A percentile compares a stretch with the other conserved stretches of the same genome.
Evolutionary conservation across 2,113 vertebrate genomes (phyloP).

Genomic region (Hypanus sabinus): DNA sequence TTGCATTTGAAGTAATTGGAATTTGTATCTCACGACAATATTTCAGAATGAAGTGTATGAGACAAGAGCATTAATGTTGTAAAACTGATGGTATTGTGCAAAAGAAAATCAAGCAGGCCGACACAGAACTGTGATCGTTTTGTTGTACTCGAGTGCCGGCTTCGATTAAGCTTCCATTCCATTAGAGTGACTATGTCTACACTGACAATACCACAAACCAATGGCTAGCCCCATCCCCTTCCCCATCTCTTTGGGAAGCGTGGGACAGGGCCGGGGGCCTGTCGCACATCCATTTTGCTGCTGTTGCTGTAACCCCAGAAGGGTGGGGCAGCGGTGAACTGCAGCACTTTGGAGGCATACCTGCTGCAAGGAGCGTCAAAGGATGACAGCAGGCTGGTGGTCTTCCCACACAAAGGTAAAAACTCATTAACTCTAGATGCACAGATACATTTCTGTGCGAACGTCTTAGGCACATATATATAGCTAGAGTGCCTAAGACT

Average conservation of each 20-base stretch:
- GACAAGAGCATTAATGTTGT: neutral
- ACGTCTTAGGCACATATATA: no score
- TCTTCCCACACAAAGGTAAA: neutral
- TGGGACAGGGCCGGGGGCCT: neutral
- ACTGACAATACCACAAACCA: neutral
- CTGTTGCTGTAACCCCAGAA: neutral
- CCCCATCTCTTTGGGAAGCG: neutral
- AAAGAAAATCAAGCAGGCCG: neutral
- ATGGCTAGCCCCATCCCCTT: neutral
- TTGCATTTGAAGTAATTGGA: neutral
- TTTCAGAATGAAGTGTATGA: neutral
- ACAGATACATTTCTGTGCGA: neutral
- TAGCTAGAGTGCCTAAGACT: no score
- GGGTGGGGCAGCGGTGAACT: neutral
- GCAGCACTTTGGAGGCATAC: neutral
- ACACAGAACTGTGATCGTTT: neutral
- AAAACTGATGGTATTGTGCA: no score
- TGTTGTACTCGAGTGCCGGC: neutral
- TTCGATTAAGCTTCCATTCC: neutral
- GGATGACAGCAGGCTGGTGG: neutral
- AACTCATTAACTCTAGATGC: neutral
- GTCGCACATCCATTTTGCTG: no score
- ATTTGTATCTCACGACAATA: no score
- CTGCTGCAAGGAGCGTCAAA: neutral
- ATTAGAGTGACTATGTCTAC: neutral